These are phyloP conservation scores for Clarias gariepinus DNA, from an alignment of 2,113 vertebrate species.

Conservation along the genomic window DNA sequence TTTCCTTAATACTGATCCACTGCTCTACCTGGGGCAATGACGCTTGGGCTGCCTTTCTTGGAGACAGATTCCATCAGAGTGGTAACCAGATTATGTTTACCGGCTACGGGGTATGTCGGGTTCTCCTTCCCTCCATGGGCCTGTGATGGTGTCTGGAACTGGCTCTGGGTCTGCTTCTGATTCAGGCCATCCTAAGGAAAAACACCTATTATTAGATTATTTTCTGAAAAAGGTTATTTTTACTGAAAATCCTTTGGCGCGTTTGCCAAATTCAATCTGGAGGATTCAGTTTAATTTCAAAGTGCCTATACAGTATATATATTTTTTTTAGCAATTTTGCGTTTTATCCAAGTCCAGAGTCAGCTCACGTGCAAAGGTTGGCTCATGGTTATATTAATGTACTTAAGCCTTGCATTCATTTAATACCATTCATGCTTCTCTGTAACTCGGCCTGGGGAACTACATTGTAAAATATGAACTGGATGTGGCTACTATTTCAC, in stretches of 20 bases:
- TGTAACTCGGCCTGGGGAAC: background rate
- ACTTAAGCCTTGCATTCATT: background rate
- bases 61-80: slow-evolving; percentile 77
- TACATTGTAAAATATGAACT: background rate
- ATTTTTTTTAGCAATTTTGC: background rate
- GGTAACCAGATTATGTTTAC: slow-evolving; percentile 72
- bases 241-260: background rate
- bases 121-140: slow-evolving; percentile 74
- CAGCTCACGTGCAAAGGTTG: background rate
- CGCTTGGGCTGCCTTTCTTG: slow-evolving; percentile 75
- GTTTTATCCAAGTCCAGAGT: background rate
- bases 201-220: background rate
- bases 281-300: background rate
- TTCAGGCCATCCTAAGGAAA: slow-evolving; percentile 34
- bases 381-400: background rate
- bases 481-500: background rate
- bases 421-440: slow-evolving; percentile 6
- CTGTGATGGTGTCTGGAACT: slow-evolving; percentile 7
- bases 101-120: slow-evolving; percentile 67
- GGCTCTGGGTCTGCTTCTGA: slow-evolving; percentile 10
- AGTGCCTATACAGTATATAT: background rate
- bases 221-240: background rate
- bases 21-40: slow-evolving; percentile 84
- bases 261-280: background rate
- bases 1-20: slow-evolving; percentile 28